Conservation (phyloP, 2,888 invertebrate genomes). For the Scrobipalpa costella region DNA sequence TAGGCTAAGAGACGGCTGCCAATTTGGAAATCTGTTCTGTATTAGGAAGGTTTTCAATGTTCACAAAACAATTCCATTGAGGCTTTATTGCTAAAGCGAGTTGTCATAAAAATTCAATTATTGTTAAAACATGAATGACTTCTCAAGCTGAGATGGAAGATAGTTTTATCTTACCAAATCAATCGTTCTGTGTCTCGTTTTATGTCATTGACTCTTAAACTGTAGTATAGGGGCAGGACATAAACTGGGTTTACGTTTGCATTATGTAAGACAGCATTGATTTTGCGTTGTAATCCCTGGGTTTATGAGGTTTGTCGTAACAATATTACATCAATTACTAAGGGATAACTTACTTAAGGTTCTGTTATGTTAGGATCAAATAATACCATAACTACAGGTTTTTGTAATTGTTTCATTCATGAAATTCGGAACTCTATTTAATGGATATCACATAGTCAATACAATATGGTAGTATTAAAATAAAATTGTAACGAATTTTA, state of each 20-base stretch:
- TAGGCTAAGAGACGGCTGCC: no score
- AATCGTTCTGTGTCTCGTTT: neutral
- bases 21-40: no score
- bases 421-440: neutral
- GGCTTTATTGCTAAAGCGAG: no score
- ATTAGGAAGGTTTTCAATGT: no score
- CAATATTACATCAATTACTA: neutral
- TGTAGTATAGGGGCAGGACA: neutral
- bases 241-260: neutral
- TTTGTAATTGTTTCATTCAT: neutral
- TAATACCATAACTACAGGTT: neutral
- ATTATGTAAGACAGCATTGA: constrained; percentile 3
- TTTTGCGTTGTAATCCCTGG: neutral
- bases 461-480: no score
- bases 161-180: no score
- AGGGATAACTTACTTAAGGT: neutral
- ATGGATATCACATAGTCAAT: no score
- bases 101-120: no score
- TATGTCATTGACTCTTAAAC: neutral
- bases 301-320: constrained; percentile 6
- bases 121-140: no score
- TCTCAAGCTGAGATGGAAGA: no score
- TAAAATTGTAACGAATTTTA: no score
- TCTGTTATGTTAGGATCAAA: neutral
- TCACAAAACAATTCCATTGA: no score